Conservation (phyloP, 37 sponge, comb jelly and placozoan genomes). For the Theonella swinhoei region DNA sequence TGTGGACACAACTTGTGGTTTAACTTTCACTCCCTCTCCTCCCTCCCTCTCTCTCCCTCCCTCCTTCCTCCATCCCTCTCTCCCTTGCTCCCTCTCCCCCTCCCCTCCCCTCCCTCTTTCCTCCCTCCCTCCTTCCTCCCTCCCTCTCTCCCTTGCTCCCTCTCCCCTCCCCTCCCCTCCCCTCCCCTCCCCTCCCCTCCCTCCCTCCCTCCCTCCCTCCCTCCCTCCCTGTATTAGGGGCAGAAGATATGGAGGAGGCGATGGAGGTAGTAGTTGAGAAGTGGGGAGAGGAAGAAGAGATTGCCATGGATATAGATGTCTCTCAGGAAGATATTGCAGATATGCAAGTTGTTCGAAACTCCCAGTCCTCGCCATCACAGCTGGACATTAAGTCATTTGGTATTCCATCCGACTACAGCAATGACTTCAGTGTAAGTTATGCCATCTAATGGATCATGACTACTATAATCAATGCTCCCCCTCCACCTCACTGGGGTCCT, state of each 20-base stretch:
- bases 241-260: neutral
- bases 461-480: neutral
- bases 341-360: neutral
- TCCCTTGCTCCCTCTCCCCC: no score
- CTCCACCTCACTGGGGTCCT: neutral
- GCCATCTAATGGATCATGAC: neutral
- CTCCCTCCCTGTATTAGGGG: no score
- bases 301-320: conserved; percentile 67
- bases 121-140: no score
- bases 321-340: conserved; percentile 11
- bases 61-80: neutral
- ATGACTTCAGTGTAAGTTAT: neutral
- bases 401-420: neutral
- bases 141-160: no score
- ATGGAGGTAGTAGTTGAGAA: conserved; percentile 33
- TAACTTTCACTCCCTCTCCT: neutral
- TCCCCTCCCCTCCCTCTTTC: neutral
- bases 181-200: neutral
- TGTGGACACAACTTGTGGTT: no score
- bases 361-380: neutral
- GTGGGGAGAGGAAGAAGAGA: conserved; percentile 53
- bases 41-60: neutral
- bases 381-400: neutral
- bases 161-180: no score
- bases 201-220: neutral